Conservation (phyloP, 2,113 vertebrate genomes). For the Ondatra zibethicus region DNA sequence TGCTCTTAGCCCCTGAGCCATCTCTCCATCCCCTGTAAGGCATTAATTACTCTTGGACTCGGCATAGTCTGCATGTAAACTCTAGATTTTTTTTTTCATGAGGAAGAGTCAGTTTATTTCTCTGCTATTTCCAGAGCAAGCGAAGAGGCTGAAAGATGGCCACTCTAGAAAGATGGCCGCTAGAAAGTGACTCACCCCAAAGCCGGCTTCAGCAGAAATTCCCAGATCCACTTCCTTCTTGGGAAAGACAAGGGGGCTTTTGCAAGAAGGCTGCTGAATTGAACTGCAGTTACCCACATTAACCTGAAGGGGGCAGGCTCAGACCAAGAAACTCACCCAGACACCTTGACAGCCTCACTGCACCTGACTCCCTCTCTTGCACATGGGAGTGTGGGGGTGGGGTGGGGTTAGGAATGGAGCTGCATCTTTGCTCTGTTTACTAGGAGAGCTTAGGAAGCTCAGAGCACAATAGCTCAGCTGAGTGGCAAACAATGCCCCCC, state of each 20-base stretch:
- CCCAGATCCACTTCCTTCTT: not conserved
- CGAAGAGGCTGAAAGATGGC: not conserved
- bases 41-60: not conserved
- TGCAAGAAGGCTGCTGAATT: not conserved
- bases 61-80: not conserved
- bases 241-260: not conserved
- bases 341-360: not conserved
- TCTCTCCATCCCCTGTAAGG: not conserved
- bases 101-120: not conserved
- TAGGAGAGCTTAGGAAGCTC: constrained; percentile 57
- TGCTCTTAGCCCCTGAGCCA: not conserved
- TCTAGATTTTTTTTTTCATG: not conserved
- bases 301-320: constrained; percentile 70
- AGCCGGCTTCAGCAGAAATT: not conserved
- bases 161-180: not conserved
- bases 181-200: not conserved
- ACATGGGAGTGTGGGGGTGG: not conserved
- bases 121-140: constrained; percentile 15
- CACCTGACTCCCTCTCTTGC: not conserved
- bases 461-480: constrained; percentile 46
- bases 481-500: constrained; percentile 24
- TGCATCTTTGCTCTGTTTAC: constrained; percentile 37
- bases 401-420: constrained; percentile 51
- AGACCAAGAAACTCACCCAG: constrained; percentile 25
- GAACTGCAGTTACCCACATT: constrained; percentile 29